Conservation (phyloP, 2,888 invertebrate genomes). For the Drosophila anomalata region DNA sequence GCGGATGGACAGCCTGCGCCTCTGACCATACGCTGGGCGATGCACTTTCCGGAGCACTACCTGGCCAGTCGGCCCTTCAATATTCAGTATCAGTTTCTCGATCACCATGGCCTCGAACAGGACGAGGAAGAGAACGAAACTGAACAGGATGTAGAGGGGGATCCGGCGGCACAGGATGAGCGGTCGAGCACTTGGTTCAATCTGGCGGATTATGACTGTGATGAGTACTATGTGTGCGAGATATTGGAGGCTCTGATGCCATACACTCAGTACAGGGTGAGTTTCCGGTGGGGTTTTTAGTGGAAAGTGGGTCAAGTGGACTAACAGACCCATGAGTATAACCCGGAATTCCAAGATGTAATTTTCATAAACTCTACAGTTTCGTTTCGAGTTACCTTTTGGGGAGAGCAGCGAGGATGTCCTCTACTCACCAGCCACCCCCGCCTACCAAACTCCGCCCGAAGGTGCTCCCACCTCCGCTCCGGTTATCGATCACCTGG, state of each 20-base stretch:
- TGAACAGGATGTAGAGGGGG: constrained; percentile 84
- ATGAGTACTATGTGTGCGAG: constrained; percentile 86
- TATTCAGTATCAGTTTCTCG: constrained; percentile 75
- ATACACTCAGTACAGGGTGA: constrained; percentile 94
- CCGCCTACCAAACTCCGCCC: constrained; percentile 90
- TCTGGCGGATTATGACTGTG: constrained; percentile 84
- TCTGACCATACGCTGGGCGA: constrained; percentile 74
- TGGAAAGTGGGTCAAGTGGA: too few relatives aligned
- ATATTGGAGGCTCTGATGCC: constrained; percentile 91
- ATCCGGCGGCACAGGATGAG: background rate
- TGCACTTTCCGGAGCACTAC: constrained; percentile 72
- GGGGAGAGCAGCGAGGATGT: constrained; percentile 88
- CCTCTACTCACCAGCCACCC: constrained; percentile 90
- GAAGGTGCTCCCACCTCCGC: constrained; percentile 91
- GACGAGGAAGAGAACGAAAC: constrained; percentile 85
- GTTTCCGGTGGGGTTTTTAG: background rate
- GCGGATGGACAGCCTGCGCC: constrained; percentile 36
- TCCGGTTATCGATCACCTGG: constrained; percentile 89
- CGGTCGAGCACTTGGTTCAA: constrained; percentile 89
- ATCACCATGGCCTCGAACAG: constrained; percentile 84
- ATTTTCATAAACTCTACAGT: constrained; percentile 85
- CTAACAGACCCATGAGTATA: too few relatives aligned
- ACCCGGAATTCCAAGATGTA: background rate
- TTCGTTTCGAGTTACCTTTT: constrained; percentile 92
- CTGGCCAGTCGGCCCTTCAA: constrained; percentile 77